phyloP scores from a whole-genome alignment of 2,113 vertebrate species.

The Pachycephala philippinensis region DNA sequence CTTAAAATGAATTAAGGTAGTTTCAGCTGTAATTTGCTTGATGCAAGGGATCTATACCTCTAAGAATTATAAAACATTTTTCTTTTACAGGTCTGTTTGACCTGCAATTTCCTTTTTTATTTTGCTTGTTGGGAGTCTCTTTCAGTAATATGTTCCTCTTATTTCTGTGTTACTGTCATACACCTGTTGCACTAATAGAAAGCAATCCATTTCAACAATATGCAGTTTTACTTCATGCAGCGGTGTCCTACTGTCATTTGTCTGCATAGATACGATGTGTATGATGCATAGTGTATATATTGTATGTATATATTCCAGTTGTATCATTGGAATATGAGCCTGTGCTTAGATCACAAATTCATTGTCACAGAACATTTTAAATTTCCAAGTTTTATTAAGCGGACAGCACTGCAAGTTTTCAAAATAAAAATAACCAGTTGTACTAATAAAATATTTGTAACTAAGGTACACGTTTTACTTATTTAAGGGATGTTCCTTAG shows the following conservation, averaged over 20 bases:
- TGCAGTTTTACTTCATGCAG: not conserved
- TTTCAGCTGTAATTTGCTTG: not conserved
- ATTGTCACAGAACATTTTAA: not conserved
- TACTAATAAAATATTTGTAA: not conserved
- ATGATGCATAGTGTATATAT: too few relatives aligned
- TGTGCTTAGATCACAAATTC: not conserved
- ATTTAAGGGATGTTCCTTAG: not conserved
- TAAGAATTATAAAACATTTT: not conserved
- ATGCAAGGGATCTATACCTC: not conserved
- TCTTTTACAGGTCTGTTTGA: not conserved
- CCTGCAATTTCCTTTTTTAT: not conserved
- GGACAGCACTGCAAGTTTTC: not conserved
- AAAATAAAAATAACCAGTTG: not conserved
- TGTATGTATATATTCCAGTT: too few relatives aligned
- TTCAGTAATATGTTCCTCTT: not conserved
- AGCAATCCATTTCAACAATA: not conserved
- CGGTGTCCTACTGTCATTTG: not conserved
- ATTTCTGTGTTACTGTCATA: not conserved
- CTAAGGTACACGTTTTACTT: not conserved
- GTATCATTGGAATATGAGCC: not conserved
- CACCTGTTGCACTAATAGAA: not conserved
- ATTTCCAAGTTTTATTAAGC: not conserved
- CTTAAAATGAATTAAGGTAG: not conserved
- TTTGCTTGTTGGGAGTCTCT: not conserved
- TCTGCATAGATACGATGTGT: not conserved